Conservation (phyloP, 2,797 vertebrate species). For the Peromyscus nudipes region DNA sequence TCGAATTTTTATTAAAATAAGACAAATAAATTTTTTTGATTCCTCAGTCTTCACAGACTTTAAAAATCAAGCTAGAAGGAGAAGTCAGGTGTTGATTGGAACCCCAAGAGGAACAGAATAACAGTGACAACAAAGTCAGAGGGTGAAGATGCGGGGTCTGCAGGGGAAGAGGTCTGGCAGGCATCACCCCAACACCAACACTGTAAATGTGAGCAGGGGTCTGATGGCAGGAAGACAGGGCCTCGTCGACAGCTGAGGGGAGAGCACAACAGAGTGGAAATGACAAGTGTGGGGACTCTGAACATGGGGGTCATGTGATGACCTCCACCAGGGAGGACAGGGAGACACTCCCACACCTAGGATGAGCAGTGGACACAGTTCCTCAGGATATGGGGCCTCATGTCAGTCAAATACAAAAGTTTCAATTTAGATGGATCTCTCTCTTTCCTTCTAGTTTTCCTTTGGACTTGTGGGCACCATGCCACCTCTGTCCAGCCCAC, state of each 20-base stretch:
- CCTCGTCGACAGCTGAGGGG: too few relatives aligned
- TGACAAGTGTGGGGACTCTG: too few relatives aligned
- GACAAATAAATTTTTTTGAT: not conserved
- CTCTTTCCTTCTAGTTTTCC: not conserved
- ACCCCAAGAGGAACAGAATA: not conserved
- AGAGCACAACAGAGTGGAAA: too few relatives aligned
- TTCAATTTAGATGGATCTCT: too few relatives aligned
- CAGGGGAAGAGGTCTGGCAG: not conserved
- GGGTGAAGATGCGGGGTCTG: not conserved
- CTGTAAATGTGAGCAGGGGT: too few relatives aligned
- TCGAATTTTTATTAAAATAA: not conserved
- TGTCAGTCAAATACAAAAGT: too few relatives aligned
- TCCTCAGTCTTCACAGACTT: not conserved
- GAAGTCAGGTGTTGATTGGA: not conserved
- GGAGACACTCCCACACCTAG: too few relatives aligned
- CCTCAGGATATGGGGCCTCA: too few relatives aligned
- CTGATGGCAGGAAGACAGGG: too few relatives aligned
- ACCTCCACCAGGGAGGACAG: too few relatives aligned
- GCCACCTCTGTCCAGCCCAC: not conserved
- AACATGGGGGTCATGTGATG: too few relatives aligned
- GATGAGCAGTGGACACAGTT: too few relatives aligned
- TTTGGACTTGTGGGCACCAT: not conserved
- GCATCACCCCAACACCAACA: not conserved
- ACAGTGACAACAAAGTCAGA: not conserved
- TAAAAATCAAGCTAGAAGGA: not conserved